Evolutionary conservation across 2,113 vertebrate species (phyloP), one percentile per base, ranked within the genome.

Genomic region (Pterophyllum scalare): DNA sequence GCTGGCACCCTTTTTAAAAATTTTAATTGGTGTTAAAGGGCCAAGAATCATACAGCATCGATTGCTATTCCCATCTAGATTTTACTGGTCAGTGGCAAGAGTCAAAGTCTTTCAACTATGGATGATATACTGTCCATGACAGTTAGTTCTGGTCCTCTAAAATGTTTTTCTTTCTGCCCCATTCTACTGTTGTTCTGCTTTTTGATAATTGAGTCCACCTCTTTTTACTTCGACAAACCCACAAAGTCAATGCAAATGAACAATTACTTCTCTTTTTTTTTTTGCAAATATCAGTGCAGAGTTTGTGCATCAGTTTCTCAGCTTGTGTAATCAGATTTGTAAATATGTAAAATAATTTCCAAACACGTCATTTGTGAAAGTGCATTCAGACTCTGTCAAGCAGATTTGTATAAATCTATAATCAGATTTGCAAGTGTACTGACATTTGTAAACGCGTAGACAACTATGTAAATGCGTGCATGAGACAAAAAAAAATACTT

Each of bases 341-440:
- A 72, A 52, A 72, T 72, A 72, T 72, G 26, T 14, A 31, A 72
- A 72, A 72, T 1, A 54, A 72, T 54, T 46, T 54, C 67, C 11
- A 54, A 33, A 54, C 1, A 4, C 9, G 31, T 54, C 46, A n/a
- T 72, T 72, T 72, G 26, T 72, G 67, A 72, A 31, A 52, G 46
- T n/a, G 46, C 46, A 22, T 57, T 9, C 54, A 31, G 11, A 54
- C 20, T 52, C 3, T 72, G 46, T 31, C 67, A 54, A 3, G 67
- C 46, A 31, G 46, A 72, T 72, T 54, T 72, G 26, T 19, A 72
- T 72, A 31, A 54, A 72, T 72, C 46, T n/a, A 26, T 72, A 72
- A 72, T 54, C 17, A 31, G 26, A 72, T 72, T 72, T 54, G 46
- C 26, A 19, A 72, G 46, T 52, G 67, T 28, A 14, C 46, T 72